Evolutionary conservation across 1,140 invertebrate species (phyloP).

Genomic region (Centruroides sculpturatus): DNA sequence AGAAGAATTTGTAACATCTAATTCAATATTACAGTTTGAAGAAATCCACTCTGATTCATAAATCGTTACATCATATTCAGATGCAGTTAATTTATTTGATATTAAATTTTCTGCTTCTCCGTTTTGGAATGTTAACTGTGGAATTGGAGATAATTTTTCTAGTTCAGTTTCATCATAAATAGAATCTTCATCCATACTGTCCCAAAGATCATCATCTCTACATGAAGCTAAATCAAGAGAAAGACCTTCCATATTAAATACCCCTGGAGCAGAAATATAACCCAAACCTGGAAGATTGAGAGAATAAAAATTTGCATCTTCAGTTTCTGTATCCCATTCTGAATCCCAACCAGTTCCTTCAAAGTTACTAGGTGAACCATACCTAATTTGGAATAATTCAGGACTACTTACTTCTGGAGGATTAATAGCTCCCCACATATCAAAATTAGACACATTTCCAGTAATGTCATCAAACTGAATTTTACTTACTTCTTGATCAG

Average conservation of each 20-base stretch:
- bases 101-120: too few relatives aligned
- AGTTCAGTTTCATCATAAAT: slow-evolving; percentile 21
- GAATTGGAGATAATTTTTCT: slow-evolving; percentile 2
- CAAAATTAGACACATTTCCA: slow-evolving; percentile 2
- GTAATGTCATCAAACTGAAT: neutral
- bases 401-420: slow-evolving; percentile 4
- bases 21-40: too few relatives aligned
- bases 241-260: slow-evolving; percentile 23
- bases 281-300: slow-evolving; percentile 17
- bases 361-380: slow-evolving; percentile 20
- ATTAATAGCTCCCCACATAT: slow-evolving; percentile 1
- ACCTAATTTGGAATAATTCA: slow-evolving; percentile 3
- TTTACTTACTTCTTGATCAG: slow-evolving; percentile 4
- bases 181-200: slow-evolving; percentile 23
- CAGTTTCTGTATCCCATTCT: slow-evolving; percentile 16
- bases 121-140: neutral
- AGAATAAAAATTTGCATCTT: slow-evolving; percentile 3
- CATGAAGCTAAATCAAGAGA: slow-evolving; percentile 25
- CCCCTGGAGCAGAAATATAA: slow-evolving; percentile 18
- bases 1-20: too few relatives aligned
- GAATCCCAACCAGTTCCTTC: slow-evolving; percentile 18
- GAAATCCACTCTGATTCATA: too few relatives aligned
- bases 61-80: too few relatives aligned
- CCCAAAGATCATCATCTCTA: slow-evolving; percentile 25
- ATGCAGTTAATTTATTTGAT: too few relatives aligned